Percentiles rank a stretch among this genome's conserved stretches.
phyloP scores from a whole-genome alignment of 2,888 invertebrate genomes.

The Sarcophaga rosellei region DNA sequence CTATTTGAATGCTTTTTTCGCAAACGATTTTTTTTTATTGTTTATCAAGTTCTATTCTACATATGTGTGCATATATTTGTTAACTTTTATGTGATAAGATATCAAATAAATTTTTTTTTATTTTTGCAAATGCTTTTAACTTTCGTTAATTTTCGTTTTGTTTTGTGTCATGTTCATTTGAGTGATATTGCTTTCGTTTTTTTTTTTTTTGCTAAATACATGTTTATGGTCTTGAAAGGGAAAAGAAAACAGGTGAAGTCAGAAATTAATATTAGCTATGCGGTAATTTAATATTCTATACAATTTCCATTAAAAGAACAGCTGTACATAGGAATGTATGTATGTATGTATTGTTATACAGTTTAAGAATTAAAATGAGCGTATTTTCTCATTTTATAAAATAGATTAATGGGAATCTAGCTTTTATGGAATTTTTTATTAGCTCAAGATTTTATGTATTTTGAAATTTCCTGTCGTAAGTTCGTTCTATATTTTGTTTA shows the following conservation, averaged over 20 bases:
- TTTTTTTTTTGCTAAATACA: neutral
- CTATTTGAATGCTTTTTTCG: constrained; percentile 26
- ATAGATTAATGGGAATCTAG: too few species aligned
- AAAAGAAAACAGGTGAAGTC: constrained; percentile 10
- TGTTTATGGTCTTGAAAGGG: neutral
- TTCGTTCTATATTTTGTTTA: too few species aligned
- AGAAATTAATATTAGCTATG: constrained; percentile 13
- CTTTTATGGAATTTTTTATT: too few species aligned
- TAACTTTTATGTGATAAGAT: constrained; percentile 56
- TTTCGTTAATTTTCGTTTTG: neutral
- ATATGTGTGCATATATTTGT: neutral
- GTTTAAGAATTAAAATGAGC: too few species aligned
- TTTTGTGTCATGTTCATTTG: neutral
- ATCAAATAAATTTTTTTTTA: constrained; percentile 39
- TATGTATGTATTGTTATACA: too few species aligned
- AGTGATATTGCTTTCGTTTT: constrained; percentile 40
- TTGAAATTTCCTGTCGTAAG: too few species aligned
- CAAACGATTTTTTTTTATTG: constrained; percentile 27
- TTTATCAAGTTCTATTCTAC: constrained; percentile 43
- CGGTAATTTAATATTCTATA: constrained; percentile 18
- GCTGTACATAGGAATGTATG: neutral
- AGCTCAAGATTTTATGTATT: neutral
- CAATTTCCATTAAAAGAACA: neutral
- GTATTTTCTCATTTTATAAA: too few species aligned
- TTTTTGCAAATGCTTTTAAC: constrained; percentile 27